Percentiles rank a stretch among this genome's conserved stretches.
Conservation (phyloP, 2,888 invertebrate genomes). For the Thecocarcelia acutangulata region DNA sequence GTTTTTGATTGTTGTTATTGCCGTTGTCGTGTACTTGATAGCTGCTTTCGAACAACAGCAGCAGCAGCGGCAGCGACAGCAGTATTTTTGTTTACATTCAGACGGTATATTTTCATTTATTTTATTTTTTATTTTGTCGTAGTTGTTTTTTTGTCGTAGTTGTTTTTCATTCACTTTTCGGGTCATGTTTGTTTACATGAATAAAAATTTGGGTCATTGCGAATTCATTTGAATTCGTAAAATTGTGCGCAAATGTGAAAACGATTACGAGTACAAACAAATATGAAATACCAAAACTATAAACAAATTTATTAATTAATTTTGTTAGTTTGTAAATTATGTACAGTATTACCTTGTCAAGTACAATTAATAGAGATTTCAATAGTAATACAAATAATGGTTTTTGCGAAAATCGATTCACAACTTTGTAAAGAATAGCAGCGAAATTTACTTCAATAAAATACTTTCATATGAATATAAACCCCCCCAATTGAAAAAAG, state of each 20-base stretch:
- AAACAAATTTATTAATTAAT: not conserved
- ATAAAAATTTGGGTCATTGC: slow-evolving; percentile 78
- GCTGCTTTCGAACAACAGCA: no score
- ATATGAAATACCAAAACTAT: slow-evolving; percentile 6
- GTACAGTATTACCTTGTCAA: no score
- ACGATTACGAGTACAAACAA: slow-evolving; percentile 45
- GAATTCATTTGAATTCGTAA: slow-evolving; percentile 72
- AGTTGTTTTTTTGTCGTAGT: slow-evolving; percentile 9
- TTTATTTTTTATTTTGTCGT: not conserved
- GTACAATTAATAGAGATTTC: no score
- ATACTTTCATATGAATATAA: no score
- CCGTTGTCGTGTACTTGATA: slow-evolving; percentile 43
- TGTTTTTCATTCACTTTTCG: slow-evolving; percentile 77
- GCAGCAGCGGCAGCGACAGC: no score
- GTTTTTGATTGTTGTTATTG: slow-evolving; percentile 33
- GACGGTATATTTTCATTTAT: slow-evolving; percentile 55
- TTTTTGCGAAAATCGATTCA: no score
- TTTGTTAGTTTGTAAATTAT: no score
- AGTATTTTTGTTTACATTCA: slow-evolving; percentile 71
- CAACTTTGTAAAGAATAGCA: no score
- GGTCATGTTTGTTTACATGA: slow-evolving; percentile 80
- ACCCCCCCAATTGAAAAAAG: no score
- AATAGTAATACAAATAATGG: no score
- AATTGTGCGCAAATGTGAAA: slow-evolving; percentile 62
- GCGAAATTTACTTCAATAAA: no score